Percentiles rank a stretch among this genome's conserved stretches.
Evolutionary conservation across 2,113 vertebrate species (phyloP).

Genomic region (Bombycilla garrulus): DNA sequence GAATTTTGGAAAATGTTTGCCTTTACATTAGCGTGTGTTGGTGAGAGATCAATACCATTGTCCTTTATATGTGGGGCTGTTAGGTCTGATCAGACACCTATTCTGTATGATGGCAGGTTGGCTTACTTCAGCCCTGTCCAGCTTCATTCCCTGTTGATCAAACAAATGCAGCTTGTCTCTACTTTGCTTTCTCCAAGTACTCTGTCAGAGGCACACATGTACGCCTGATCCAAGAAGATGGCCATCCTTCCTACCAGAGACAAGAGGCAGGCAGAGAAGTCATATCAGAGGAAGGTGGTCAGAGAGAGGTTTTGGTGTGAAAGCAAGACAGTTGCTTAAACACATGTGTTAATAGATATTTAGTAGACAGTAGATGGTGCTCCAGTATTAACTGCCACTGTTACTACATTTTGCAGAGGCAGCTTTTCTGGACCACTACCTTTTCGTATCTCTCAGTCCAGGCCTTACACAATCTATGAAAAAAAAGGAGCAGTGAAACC

Average conservation of each 20-base stretch:
- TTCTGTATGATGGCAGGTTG: not conserved
- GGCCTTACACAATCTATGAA: not conserved
- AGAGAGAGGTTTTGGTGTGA: not conserved
- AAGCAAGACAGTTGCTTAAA: not conserved
- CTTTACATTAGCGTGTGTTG: not conserved
- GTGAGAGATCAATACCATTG: not conserved
- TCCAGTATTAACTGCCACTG: not conserved
- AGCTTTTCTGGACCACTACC: not conserved
- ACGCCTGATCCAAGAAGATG: not conserved
- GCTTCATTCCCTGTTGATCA: not conserved
- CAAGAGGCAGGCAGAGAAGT: not conserved
- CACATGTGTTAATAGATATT: not conserved
- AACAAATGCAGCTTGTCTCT: rapidly evolving
- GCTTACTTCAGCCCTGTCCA: not conserved
- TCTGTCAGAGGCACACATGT: not conserved
- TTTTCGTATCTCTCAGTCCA: not conserved
- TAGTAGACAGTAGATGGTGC: constrained; percentile 12
- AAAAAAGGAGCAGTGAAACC: not conserved
- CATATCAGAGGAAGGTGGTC: not conserved
- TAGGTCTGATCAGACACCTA: not conserved
- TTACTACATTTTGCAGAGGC: not conserved
- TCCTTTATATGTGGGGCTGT: not conserved
- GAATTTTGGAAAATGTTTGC: not conserved
- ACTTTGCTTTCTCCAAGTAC: not conserved
- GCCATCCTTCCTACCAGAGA: not conserved